These are phyloP conservation scores for Siphamia tubifer DNA, from an alignment of 2,113 vertebrate genomes.

Conservation along the genomic window DNA sequence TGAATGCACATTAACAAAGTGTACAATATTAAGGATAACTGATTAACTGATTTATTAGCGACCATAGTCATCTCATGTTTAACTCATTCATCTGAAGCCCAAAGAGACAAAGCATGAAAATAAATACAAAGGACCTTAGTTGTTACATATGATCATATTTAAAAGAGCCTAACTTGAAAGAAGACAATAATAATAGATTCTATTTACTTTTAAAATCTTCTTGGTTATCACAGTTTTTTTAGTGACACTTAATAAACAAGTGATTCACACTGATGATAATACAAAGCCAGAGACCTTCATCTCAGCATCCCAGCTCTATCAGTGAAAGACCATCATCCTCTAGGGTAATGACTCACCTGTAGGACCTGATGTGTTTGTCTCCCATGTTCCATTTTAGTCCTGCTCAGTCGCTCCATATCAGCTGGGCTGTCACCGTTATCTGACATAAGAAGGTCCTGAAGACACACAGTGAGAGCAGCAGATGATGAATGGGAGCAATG, in stretches of 20 bases:
- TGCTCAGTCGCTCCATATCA: slow-evolving; percentile 74
- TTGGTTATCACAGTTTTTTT: too few species aligned
- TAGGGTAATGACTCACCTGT: slow-evolving; percentile 68
- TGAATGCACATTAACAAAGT: too few species aligned
- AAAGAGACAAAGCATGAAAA: neutral
- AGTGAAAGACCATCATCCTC: neutral
- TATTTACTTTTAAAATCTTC: too few species aligned
- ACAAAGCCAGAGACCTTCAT: neutral
- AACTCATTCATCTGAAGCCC: too few species aligned
- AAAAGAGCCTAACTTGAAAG: too few species aligned
- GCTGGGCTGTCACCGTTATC: slow-evolving; percentile 59
- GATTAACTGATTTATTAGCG: neutral
- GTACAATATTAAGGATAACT: neutral
- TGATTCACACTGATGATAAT: neutral
- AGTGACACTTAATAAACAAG: neutral
- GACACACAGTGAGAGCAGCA: neutral
- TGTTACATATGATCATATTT: too few species aligned
- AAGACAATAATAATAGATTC: too few species aligned
- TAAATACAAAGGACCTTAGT: neutral
- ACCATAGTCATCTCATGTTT: neutral
- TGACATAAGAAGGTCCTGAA: slow-evolving; percentile 73
- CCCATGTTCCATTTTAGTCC: slow-evolving; percentile 51
- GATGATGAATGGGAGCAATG: slow-evolving; percentile 54
- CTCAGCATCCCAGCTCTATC: neutral
- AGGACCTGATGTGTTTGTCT: slow-evolving; percentile 79